Base-by-base conservation (phyloP, 2,797 vertebrate species). In the Acanthopagrus latus region DNA sequence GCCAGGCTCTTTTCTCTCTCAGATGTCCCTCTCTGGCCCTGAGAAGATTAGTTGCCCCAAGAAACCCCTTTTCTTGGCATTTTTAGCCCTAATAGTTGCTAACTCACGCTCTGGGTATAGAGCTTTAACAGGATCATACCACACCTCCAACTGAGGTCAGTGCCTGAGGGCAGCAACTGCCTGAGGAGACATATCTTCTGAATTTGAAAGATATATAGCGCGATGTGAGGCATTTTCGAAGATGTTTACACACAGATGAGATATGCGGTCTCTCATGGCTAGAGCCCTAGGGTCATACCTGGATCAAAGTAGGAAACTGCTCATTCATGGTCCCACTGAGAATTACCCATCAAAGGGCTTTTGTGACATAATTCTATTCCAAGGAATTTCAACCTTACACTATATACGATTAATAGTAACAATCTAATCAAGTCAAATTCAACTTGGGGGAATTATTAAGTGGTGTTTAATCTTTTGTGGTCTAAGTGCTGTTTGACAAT, bases 111-210 rank as follows among this genome's bases (percentile, higher is more conserved):
- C n/a, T 33, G 64, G 20, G 56, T 78, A 43, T 66, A 74, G 48
- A n/a, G 54, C 63, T 67, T 81, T 52, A 71, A 56, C 5, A 8
- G 65, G 60, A 84, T 89, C 52, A 41, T 41, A 23, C 56, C 55
- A 27, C 55, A 57, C 51, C 60, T 79, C 43, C 3, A 68, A 71
- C 48, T 7, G 8, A 83, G 78, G 81, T 74, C 68, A 69, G 51
- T 17, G 83, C 87, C 83, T 59, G 44, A 57, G 69, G 84, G 80
- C 44, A 84, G 74, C 75, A 27, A 75, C 50, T 51, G 58, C 83
- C 85, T 60, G 46, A 73, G 72, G 83, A 81, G 18, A 72, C 11
- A 25, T 9, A 33, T 18, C 65, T 78, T 84, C 66, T 78, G 23
- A 76, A 56, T 68, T 18, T 65, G 27, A 72, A 29, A 55, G 29